Conservation (phyloP, 2,113 vertebrate genomes). For the Epinephelus fuscoguttatus region DNA sequence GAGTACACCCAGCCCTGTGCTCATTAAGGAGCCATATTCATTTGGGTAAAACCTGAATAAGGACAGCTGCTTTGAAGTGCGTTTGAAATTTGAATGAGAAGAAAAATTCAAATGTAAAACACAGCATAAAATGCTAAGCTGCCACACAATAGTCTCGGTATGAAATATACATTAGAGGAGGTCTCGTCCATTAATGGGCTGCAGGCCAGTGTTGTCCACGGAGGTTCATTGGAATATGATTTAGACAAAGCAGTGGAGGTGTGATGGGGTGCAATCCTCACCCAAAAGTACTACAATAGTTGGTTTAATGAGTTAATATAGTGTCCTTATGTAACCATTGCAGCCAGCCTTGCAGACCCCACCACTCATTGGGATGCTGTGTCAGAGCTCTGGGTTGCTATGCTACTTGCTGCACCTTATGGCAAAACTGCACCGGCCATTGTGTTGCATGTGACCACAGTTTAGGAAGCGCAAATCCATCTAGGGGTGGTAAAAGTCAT, state of each 20-base stretch:
- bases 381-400: constrained; percentile 70
- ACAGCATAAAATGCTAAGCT: constrained; percentile 15
- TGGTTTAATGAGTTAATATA: not conserved
- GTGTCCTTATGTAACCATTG: constrained; percentile 55
- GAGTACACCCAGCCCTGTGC: constrained; percentile 1
- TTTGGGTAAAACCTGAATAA: constrained; percentile 43
- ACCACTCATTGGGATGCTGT: constrained; percentile 70
- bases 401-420: constrained; percentile 64
- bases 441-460: constrained; percentile 22
- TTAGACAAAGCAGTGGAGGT: not conserved
- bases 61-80: constrained; percentile 69
- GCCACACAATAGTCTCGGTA: constrained; percentile 46
- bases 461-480: not conserved
- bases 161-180: constrained; percentile 71
- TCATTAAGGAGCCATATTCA: constrained; percentile 50
- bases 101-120: constrained; percentile 44
- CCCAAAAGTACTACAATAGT: not conserved
- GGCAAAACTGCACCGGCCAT: constrained; percentile 39
- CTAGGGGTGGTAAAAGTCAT: not conserved
- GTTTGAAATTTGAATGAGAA: constrained; percentile 66
- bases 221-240: constrained; percentile 9
- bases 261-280: not conserved
- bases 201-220: constrained; percentile 13
- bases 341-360: constrained; percentile 48
- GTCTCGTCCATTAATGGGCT: constrained; percentile 31